Evolutionary conservation across 1,140 invertebrate species (phyloP), one percentile per base, ranked within the genome.

Genomic region (Glossosoma conforme): DNA sequence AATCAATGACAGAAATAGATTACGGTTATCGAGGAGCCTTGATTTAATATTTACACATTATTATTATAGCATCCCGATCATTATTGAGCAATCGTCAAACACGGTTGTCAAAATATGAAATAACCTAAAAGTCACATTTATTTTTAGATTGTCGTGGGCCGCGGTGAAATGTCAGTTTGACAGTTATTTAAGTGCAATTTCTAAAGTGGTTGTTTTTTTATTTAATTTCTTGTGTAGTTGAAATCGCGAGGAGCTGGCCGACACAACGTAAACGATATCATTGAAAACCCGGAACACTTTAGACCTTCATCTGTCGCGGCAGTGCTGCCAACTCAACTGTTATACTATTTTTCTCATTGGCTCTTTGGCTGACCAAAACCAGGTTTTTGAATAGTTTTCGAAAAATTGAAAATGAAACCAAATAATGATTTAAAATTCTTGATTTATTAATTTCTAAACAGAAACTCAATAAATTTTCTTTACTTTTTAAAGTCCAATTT

Each of bases 81-180:
- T n/a, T 6, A 28, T 6, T 28, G 6, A 28, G 24, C n/a, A 8
- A 8, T n/a, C 6, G n/a, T 28, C 30, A 46, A 46, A 46, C 24
- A 41, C 17, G 40, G 45, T 49, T 49, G 46, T 49, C 46, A 49
- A 49, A 41, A 49, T 49, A 49, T 38, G 40, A 49, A 49, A 36
- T 49, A 49, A 49, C 46, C 46, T 49, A 49, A 25, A 48, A 49
- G 46, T 28, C 17, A 20, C 46, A 41, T 24, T 41, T 20, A 25
- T 38, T 38, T 37, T 15, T 3, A 33, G n/a, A 11, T 33, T 33
- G 32, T 33, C 15, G 11, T 33, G n/a, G 32, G 32, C 15, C 11
- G 3, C 6, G 25, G n/a, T 4, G 4, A 11, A 33, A 33, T 5
- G 4, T 5, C 32, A 33, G 32, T 33, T 33, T 15, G 15, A 33